Base-by-base conservation (phyloP, 2,113 vertebrate genomes). In the Dicaeum eximium region DNA sequence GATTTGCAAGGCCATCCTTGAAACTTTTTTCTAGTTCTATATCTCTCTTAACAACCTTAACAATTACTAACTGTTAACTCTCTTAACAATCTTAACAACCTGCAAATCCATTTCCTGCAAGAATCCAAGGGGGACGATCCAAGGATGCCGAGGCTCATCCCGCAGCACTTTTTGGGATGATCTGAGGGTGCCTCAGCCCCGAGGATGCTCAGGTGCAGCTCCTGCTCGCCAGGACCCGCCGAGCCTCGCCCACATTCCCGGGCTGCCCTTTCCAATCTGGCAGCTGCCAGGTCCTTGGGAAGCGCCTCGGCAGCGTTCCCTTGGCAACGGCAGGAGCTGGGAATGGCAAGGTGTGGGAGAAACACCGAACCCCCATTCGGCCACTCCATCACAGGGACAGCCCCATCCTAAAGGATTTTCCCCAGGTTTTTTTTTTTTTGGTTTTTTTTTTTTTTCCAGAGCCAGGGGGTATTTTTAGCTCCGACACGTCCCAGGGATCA, bases 401-500 rank as follows among this genome's bases (percentile, higher is more conserved):
- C 80, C 21, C 65, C 15, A 1, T 35, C 75, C 83, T 11, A 1
- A 10, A 10, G 62, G 4, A 33, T 3, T 22, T 11, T 61, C 77
- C 77, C 79, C 8, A 0, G 10, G 35, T 71, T 65, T 80, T 70
- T 67, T 71, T 42, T 33, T 80, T 9, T 38, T 38, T 9, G 38
- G 9, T 38, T 38, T 38, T 38, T 38, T 38, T 37, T 71, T 65
- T 80, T 70, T 67, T 71, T 42, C 25, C 80, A 45, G 56, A n/a
- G 40, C 71, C 47, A 5, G 54, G 15, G 18, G 30, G 61, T 97
- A 94, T 97, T 97, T 96, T 96, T 96, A 95, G 92, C 70, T 35
- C 15, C 13, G 51, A 19, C 80, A 86, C 56, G 10, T 86, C 75
- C 57, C 87, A 17, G 38, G 80, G 44, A 65, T 92, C 88, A 4